phyloP scores from a whole-genome alignment of 2,888 invertebrate species.

The Mellilla xanthometata region DNA sequence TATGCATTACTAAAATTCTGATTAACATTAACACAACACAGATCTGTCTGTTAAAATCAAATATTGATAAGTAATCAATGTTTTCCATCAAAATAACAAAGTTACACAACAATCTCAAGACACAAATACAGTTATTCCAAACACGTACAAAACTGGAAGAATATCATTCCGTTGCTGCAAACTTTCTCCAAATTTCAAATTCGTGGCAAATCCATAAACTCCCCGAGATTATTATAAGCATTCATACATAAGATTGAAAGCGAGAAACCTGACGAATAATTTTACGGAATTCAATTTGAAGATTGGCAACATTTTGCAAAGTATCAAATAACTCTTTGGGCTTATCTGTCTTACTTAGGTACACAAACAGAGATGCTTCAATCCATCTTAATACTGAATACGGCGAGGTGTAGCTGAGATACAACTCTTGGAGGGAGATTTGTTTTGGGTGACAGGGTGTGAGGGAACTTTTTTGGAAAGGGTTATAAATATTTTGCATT shows the following conservation, averaged over 20 bases:
- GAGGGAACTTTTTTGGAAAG: too few species aligned
- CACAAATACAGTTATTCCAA: too few species aligned
- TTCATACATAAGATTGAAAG: constrained; percentile 9
- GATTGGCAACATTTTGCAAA: constrained; percentile 15
- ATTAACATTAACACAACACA: too few species aligned
- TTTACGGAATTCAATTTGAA: constrained; percentile 17
- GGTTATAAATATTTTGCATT: too few species aligned
- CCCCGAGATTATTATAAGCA: constrained; percentile 11
- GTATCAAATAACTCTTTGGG: constrained; percentile 26
- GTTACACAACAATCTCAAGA: too few species aligned
- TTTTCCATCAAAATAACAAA: too few species aligned
- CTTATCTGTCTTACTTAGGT: constrained; percentile 32
- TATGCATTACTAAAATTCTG: too few species aligned
- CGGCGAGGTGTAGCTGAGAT: constrained; percentile 24
- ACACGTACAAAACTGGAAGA: too few species aligned
- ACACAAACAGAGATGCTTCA: constrained; percentile 30
- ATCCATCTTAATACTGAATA: constrained; percentile 31
- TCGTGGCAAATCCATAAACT: constrained; percentile 4
- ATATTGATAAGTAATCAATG: too few species aligned
- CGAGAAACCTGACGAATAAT: constrained; percentile 9
- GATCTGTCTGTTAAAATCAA: too few species aligned
- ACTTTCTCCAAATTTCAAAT: not conserved
- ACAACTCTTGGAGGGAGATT: not conserved
- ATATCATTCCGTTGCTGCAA: not conserved
- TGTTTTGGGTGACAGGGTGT: too few species aligned